Evolutionary conservation across 2,888 invertebrate genomes (phyloP).

Genomic region (Corbicula japonica): DNA sequence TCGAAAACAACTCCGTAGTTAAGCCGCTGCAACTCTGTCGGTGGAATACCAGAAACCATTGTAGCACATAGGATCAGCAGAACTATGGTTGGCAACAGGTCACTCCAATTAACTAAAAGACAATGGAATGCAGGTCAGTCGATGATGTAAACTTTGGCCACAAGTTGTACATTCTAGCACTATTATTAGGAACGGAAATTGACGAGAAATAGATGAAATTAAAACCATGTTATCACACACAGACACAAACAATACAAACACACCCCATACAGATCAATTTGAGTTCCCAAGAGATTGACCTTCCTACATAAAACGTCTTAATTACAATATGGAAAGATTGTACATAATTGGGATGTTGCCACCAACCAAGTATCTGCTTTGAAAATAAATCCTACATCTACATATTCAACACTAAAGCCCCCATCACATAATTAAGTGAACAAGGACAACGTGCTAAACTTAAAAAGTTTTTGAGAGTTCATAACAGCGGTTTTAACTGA

Average conservation of each 20-base stretch:
- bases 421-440: neutral
- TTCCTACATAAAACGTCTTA: constrained; percentile 1
- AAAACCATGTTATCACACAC: neutral
- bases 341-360: neutral
- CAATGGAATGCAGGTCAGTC: constrained; percentile 4
- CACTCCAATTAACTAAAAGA: constrained; percentile 11
- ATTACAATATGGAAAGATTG: too few species aligned
- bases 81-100: neutral
- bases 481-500: neutral
- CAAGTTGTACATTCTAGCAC: constrained; percentile 11
- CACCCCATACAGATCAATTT: neutral
- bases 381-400: neutral
- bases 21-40: neutral
- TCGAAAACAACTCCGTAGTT: constrained; percentile 4
- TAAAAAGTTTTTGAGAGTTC: constrained; percentile 5
- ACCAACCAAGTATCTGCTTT: too few species aligned
- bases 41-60: neutral
- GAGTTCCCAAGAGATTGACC: neutral
- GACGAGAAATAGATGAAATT: neutral
- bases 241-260: neutral
- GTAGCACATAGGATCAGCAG: constrained; percentile 16
- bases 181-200: constrained; percentile 1
- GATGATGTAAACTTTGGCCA: constrained; percentile 1
- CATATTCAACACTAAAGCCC: neutral
- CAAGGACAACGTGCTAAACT: neutral